Conservation (phyloP, 2,797 vertebrate species). For the Sebastes iracundus region DNA sequence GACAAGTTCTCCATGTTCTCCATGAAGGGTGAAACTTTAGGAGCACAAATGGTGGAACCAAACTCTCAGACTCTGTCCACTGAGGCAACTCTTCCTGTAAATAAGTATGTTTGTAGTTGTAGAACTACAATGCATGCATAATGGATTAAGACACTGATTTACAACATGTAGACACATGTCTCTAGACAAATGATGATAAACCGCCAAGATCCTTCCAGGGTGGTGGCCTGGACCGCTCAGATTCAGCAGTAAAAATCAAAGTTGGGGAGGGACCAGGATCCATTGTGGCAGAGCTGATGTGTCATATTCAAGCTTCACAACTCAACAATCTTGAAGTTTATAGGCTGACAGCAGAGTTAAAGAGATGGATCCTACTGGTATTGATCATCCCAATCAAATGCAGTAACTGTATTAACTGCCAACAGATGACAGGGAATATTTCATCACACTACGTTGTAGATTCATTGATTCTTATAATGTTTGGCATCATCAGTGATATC, state of each 20-base stretch:
- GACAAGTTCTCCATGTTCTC: background rate
- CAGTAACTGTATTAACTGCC: background rate
- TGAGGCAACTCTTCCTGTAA: background rate
- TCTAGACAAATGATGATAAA: background rate
- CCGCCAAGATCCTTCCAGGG: background rate
- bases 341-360: background rate
- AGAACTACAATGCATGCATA: background rate
- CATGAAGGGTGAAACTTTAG: background rate
- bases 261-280: background rate
- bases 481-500: background rate
- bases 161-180: background rate
- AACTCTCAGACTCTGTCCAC: background rate
- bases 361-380: background rate
- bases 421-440: background rate
- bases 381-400: background rate
- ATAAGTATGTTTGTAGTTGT: background rate
- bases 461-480: conserved; percentile 1
- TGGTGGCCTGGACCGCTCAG: background rate
- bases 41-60: background rate
- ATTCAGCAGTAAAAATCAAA: background rate
- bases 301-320: background rate
- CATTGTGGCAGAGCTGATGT: background rate
- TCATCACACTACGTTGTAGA: background rate
- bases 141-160: background rate
- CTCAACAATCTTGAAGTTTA: background rate